Evolutionary conservation across 2,113 vertebrate genomes (phyloP).

Genomic region (Paramisgurnus dabryanus): DNA sequence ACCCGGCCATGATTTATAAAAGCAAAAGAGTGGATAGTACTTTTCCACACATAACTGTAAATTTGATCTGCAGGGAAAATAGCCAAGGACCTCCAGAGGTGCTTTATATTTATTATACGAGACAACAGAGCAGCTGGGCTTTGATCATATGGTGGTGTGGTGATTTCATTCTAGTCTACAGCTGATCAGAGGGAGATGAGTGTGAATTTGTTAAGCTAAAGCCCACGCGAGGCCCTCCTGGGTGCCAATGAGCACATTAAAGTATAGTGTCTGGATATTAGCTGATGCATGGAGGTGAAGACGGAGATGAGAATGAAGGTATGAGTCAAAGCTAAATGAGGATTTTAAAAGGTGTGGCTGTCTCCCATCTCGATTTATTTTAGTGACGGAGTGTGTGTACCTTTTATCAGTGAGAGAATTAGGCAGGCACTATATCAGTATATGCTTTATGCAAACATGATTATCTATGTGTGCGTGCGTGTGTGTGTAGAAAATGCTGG

Average conservation of each 20-base stretch:
- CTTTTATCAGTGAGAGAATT: slow-evolving; percentile 21
- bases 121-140: slow-evolving; percentile 15
- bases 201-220: not conserved
- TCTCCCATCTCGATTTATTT: slow-evolving; percentile 35
- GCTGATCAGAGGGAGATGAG: slow-evolving; percentile 12
- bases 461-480: not conserved
- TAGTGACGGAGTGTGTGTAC: slow-evolving; percentile 13
- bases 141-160: slow-evolving; percentile 9
- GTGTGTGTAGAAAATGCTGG: not conserved
- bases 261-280: slow-evolving; percentile 1
- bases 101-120: not conserved
- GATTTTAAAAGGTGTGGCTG: slow-evolving; percentile 24
- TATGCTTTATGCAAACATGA: not conserved
- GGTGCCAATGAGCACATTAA: slow-evolving; percentile 11
- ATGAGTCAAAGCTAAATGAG: slow-evolving; percentile 31
- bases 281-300: not conserved
- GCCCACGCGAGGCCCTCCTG: not conserved
- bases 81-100: not conserved
- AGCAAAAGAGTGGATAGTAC: not conserved
- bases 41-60: not conserved
- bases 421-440: slow-evolving; percentile 3
- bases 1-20: no score
- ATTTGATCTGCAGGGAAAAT: not conserved
- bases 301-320: slow-evolving; percentile 9
- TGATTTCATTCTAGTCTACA: not conserved